Evolutionary conservation across 35 echinoderm and acorn worm genomes (phyloP), one percentile per base, ranked within the genome.

Genomic region (Anneissia japonica): DNA sequence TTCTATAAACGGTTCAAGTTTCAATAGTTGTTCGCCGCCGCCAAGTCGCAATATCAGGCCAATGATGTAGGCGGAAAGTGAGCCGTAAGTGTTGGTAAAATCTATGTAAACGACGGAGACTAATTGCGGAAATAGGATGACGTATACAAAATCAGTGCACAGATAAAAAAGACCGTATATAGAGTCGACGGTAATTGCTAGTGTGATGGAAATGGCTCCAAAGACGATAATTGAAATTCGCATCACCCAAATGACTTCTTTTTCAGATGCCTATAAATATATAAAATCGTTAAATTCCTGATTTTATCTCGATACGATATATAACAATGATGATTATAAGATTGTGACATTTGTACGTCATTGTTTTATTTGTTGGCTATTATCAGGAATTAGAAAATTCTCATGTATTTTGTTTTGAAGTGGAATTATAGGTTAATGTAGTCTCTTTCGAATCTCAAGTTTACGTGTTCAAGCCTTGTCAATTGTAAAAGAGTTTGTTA

Each of bases 131-230:
- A 79, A 79, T 13, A 79, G 77, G 5, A 79, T 35, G 30, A 79
- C 77, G 33, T 79, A 79, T 31, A 79, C 77, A 12, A 79, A 79
- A 36, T 79, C 77, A 35, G 77, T 32, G 35, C 77, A 79, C 77
- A 79, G 33, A 79, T 79, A n/a, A n/a, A n/a, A n/a, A n/a, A n/a
- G n/a, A n/a, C n/a, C n/a, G n/a, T n/a, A n/a, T n/a, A n/a, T n/a
- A 1, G 77, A 34, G 5, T 79, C 77, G 5, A 79, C 35, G 26
- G 33, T 35, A 14, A 79, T 79, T 79, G 77, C 77, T 36, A 79
- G 6, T 1, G 36, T 21, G 5, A 4, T 35, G 17, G 77, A 17
- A 23, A 79, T 34, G 16, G 28, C 33, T 19, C 30, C 36, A 14
- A 35, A 34, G 26, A 79, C 26, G 5, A 79, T 12, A 36, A 79